Evolutionary conservation across 2,888 invertebrate species (phyloP).

Genomic region (Panopea generosa): DNA sequence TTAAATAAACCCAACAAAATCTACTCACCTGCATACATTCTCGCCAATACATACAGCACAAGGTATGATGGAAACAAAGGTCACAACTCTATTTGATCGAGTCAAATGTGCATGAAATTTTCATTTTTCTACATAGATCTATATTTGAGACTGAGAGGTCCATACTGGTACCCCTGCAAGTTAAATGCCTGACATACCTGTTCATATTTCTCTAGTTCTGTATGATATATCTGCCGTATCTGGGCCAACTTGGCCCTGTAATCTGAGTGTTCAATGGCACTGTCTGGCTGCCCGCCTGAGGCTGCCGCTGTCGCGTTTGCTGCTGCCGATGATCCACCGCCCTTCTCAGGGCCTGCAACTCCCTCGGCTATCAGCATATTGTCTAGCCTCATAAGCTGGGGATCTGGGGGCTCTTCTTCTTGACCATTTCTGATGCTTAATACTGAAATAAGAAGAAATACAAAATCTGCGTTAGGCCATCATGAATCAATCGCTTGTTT

Average conservation of each 20-base stretch:
- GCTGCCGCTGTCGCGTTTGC: conserved; percentile 83
- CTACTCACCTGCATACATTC: too few species aligned
- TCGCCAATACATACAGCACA: too few species aligned
- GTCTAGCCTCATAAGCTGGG: conserved; percentile 98
- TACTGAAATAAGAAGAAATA: conserved; percentile 87
- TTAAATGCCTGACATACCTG: too few species aligned
- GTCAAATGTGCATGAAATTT: too few species aligned
- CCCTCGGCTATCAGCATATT: conserved; percentile 99
- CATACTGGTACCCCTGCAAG: too few species aligned
- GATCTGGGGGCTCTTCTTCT: conserved; percentile 99
- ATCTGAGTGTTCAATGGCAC: conserved; percentile 99
- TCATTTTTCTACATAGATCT: too few species aligned
- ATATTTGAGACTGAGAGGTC: too few species aligned
- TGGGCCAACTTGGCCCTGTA: conserved; percentile 99
- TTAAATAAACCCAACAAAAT: too few species aligned
- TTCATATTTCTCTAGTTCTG: conserved; percentile 99
- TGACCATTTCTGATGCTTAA: conserved; percentile 97
- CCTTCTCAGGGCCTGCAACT: conserved; percentile 85
- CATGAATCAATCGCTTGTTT: too few species aligned
- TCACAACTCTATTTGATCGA: too few species aligned
- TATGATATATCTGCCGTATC: conserved; percentile 99
- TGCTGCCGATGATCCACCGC: conserved; percentile 83
- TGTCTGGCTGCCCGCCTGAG: conserved; percentile 86
- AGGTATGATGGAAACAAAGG: too few species aligned
- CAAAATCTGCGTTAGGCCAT: not conserved